These are phyloP conservation scores for Calameuta filiformis DNA, from an alignment of 2,888 invertebrate species.

Conservation along the genomic window DNA sequence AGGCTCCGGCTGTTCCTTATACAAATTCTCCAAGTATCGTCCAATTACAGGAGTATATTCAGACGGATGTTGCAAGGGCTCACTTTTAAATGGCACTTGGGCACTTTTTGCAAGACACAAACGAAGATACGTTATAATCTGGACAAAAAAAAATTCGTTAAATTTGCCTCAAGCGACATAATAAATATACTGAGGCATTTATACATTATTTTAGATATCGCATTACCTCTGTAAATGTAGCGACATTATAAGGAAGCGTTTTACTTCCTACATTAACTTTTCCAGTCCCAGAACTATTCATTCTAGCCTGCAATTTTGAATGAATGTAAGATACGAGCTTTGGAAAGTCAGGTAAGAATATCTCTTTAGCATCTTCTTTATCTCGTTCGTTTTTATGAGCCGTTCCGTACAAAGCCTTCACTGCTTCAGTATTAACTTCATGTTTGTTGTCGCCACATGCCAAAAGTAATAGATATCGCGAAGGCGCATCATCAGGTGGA, in stretches of 20 bases:
- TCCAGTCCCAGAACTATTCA: slow-evolving; percentile 64
- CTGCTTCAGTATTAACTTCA: slow-evolving; percentile 79
- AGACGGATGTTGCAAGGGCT: slow-evolving; percentile 71
- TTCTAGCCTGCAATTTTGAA: slow-evolving; percentile 53
- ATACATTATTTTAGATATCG: not conserved
- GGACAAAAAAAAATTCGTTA: slow-evolving; percentile 19
- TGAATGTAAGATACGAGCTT: slow-evolving; percentile 79
- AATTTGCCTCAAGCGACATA: slow-evolving; percentile 2
- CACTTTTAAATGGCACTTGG: slow-evolving; percentile 68
- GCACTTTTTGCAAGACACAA: slow-evolving; percentile 79
- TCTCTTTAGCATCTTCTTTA: slow-evolving; percentile 52
- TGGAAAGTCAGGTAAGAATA: slow-evolving; percentile 78
- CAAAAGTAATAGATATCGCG: slow-evolving; percentile 82
- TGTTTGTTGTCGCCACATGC: slow-evolving; percentile 87
- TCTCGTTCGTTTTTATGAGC: slow-evolving; percentile 60
- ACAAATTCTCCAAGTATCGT: slow-evolving; percentile 71
- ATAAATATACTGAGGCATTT: not conserved
- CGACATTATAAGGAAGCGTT: slow-evolving; percentile 77
- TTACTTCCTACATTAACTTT: slow-evolving; percentile 75
- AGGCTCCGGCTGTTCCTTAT: slow-evolving; percentile 70
- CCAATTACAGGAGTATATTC: slow-evolving; percentile 76
- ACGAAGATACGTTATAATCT: slow-evolving; percentile 84
- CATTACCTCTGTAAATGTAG: slow-evolving; percentile 79
- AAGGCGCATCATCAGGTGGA: slow-evolving; percentile 83
- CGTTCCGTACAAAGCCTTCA: slow-evolving; percentile 80